Evolutionary conservation across 2,888 invertebrate genomes (phyloP).

Genomic region (Sisyra nigra): DNA sequence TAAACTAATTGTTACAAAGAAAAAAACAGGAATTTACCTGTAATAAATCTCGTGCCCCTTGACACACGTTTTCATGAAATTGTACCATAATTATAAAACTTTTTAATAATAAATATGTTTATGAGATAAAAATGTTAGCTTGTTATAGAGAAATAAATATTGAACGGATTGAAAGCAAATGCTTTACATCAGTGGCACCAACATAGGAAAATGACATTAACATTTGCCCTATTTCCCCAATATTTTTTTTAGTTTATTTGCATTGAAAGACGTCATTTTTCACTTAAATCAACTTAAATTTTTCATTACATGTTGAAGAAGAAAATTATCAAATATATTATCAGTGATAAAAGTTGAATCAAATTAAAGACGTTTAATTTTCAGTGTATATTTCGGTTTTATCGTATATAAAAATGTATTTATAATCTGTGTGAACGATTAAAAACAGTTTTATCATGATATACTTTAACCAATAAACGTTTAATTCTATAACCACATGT

Average conservation of each 20-base stretch:
- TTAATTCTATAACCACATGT: neutral
- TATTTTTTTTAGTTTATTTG: no score
- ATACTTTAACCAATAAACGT: neutral
- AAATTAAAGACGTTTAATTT: neutral
- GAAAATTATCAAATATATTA: no score
- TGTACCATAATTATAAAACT: neutral
- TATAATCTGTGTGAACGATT: neutral
- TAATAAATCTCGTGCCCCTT: slow-evolving; percentile 1
- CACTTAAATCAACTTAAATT: no score
- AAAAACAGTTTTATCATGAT: neutral
- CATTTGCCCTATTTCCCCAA: no score
- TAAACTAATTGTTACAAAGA: neutral
- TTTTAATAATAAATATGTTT: neutral
- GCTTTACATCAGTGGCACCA: neutral
- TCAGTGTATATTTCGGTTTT: neutral
- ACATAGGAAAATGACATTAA: no score
- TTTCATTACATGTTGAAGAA: no score
- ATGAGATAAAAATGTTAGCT: neutral
- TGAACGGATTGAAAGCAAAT: neutral
- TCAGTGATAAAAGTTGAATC: no score
- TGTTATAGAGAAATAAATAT: neutral
- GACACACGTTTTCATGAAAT: neutral
- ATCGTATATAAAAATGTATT: neutral
- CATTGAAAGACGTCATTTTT: no score
- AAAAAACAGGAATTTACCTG: neutral